A percentile compares a stretch with the other conserved stretches of the same genome.
phyloP scores from a whole-genome alignment of 1,140 invertebrate genomes.

The Glossosoma conforme region DNA sequence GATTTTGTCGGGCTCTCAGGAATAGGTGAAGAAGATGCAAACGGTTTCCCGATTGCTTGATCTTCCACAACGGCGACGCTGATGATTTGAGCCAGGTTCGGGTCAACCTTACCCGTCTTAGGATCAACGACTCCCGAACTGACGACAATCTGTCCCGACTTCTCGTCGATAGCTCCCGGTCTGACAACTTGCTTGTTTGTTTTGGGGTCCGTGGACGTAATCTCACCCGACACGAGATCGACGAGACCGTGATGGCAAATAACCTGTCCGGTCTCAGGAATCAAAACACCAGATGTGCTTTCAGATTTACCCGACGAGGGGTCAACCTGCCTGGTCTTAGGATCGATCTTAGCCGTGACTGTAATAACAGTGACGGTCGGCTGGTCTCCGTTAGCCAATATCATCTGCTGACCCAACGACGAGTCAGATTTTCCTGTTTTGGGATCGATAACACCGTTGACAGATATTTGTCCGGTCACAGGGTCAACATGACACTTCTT shows the following conservation, averaged over 20 bases:
- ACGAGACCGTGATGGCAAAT: conserved; percentile 23
- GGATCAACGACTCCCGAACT: conserved; percentile 37
- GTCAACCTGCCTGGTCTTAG: conserved; percentile 54
- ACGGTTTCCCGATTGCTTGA: not conserved
- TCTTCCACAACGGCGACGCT: conserved; percentile 32
- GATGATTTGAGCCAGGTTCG: conserved; percentile 36
- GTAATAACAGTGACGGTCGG: conserved; percentile 48
- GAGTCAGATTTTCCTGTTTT: conserved; percentile 54
- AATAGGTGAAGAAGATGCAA: not conserved
- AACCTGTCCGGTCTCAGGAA: conserved; percentile 27
- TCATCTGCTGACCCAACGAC: conserved; percentile 47
- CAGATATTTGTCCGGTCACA: conserved; percentile 50
- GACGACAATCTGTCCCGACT: conserved; percentile 32
- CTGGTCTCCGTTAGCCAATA: conserved; percentile 51
- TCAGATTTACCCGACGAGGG: conserved; percentile 30
- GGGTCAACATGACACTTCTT: conserved; percentile 54
- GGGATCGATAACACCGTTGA: conserved; percentile 52
- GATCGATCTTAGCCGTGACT: conserved; percentile 52
- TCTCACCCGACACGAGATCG: conserved; percentile 19
- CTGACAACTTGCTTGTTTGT: conserved; percentile 20
- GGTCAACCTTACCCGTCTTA: conserved; percentile 37
- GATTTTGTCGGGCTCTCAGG: conserved; percentile 32
- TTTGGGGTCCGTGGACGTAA: conserved; percentile 23
- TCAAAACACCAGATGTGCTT: conserved; percentile 16
- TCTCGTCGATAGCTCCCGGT: conserved; percentile 24